phyloP scores from a whole-genome alignment of 2,797 vertebrate species.

The Menidia menidia region DNA sequence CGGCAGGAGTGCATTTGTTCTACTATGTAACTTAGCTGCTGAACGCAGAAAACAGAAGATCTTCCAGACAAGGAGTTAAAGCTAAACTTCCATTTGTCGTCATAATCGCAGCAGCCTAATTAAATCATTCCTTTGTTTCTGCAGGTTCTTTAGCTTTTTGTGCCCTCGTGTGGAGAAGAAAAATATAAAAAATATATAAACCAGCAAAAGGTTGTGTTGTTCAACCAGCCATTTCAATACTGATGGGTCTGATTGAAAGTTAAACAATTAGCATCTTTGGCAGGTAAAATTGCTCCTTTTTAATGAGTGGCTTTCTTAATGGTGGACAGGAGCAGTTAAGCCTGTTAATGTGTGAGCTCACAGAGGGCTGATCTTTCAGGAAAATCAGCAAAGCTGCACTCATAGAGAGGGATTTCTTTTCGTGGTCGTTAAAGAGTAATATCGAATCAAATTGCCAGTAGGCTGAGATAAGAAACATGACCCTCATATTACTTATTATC shows the following conservation, averaged over 20 bases:
- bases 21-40: not conserved
- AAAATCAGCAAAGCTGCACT: not conserved
- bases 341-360: not conserved
- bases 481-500: not conserved
- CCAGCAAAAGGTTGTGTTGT: not conserved
- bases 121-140: not conserved
- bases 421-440: not conserved
- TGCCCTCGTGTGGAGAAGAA: slow-evolving; percentile 35
- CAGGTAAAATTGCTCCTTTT: not conserved
- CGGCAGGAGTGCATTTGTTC: not conserved
- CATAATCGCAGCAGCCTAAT: not conserved
- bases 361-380: not conserved
- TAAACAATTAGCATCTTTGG: not conserved
- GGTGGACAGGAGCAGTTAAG: not conserved
- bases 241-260: not conserved
- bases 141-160: not conserved
- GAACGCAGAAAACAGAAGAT: not conserved
- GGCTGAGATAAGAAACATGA: not conserved
- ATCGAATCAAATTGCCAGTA: not conserved
- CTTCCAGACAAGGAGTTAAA: not conserved
- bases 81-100: slow-evolving; percentile 8
- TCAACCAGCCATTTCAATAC: not conserved
- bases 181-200: not conserved
- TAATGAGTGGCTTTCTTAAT: not conserved
- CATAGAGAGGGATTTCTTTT: not conserved